These are phyloP conservation scores for Axis porcinus DNA, from an alignment of 2,113 vertebrate species.

Conservation along the genomic window DNA sequence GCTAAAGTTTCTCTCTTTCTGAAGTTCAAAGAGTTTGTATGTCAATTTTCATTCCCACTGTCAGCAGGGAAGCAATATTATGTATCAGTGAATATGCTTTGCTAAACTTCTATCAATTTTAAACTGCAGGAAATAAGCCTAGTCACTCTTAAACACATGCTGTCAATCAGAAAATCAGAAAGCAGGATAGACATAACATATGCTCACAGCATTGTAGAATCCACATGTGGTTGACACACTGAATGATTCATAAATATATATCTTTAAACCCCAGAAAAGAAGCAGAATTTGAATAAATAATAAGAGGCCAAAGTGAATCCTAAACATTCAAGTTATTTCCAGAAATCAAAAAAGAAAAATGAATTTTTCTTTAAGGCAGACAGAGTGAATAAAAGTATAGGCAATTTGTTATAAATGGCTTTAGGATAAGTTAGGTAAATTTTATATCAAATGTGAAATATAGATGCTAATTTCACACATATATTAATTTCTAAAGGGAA, in stretches of 20 bases:
- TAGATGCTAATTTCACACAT: background rate
- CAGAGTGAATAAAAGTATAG: slow-evolving; percentile 15
- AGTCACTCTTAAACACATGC: slow-evolving; percentile 58
- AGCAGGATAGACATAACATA: slow-evolving; percentile 29
- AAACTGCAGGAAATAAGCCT: slow-evolving; percentile 57
- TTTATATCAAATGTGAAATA: slow-evolving; percentile 32
- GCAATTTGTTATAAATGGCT: slow-evolving; percentile 30
- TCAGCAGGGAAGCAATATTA: slow-evolving; percentile 47
- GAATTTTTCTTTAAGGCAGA: slow-evolving; percentile 47
- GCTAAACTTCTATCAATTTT: slow-evolving; percentile 45
- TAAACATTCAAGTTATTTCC: slow-evolving; percentile 42
- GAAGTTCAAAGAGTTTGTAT: slow-evolving; percentile 21
- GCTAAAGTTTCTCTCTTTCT: slow-evolving; percentile 13
- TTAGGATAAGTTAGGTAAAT: background rate
- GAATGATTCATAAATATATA: slow-evolving; percentile 58
- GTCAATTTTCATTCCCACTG: slow-evolving; percentile 61
- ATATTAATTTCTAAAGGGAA: background rate
- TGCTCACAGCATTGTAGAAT: background rate
- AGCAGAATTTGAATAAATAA: slow-evolving; percentile 41
- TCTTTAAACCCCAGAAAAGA: slow-evolving; percentile 45
- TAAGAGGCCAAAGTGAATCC: slow-evolving; percentile 32
- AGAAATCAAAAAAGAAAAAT: slow-evolving; percentile 14
- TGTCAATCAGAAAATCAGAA: slow-evolving; percentile 73
- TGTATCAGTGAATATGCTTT: slow-evolving; percentile 55
- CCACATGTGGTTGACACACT: slow-evolving; percentile 26